phyloP scores from a whole-genome alignment of 2,888 invertebrate species.

The Chrysotoxum bicinctum region DNA sequence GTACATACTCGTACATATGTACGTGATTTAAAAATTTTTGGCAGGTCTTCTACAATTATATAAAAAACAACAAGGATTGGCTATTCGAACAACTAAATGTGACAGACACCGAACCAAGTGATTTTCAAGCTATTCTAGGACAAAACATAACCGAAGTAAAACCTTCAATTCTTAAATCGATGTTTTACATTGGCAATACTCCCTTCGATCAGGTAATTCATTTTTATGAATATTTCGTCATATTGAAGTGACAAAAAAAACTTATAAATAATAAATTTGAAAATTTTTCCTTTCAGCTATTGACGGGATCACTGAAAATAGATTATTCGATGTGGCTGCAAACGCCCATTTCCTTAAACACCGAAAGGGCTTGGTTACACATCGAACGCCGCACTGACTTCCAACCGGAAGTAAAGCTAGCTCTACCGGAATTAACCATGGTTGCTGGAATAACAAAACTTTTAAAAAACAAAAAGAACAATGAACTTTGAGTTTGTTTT shows the following conservation, averaged over 20 bases:
- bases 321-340: conserved; percentile 82
- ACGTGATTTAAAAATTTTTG: conserved; percentile 36
- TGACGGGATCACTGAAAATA: conserved; percentile 82
- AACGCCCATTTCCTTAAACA: conserved; percentile 81
- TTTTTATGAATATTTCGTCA: not conserved
- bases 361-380: conserved; percentile 82
- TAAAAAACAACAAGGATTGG: conserved; percentile 87
- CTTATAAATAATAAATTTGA: not conserved
- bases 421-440: conserved; percentile 81
- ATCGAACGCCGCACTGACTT: conserved; percentile 82
- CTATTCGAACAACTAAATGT: conserved; percentile 84
- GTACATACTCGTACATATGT: too few species aligned
- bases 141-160: conserved; percentile 79
- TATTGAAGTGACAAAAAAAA: not conserved
- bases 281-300: conserved; percentile 76
- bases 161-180: conserved; percentile 86
- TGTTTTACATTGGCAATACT: conserved; percentile 90
- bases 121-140: conserved; percentile 79
- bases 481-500: conserved; percentile 12
- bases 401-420: conserved; percentile 79
- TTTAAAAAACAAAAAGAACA: conserved; percentile 79
- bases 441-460: conserved; percentile 81
- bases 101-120: conserved; percentile 78
- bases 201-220: conserved; percentile 88
- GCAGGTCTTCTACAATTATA: conserved; percentile 87